A percentile compares a stretch with the other conserved stretches of the same genome.
phyloP scores from a whole-genome alignment of 2,888 invertebrate genomes.

The Tyria jacobaeae region DNA sequence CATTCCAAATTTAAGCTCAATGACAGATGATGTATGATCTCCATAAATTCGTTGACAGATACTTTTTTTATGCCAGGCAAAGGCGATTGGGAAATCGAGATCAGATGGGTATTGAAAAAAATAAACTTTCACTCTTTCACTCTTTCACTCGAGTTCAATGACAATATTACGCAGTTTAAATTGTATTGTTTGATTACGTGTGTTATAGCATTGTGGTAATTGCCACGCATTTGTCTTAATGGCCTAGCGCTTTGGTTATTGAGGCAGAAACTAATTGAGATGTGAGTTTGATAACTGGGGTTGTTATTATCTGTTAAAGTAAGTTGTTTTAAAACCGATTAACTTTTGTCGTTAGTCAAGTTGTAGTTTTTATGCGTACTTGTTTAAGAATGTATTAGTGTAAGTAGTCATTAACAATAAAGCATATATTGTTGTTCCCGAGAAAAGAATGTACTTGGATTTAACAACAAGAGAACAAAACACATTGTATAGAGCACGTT shows the following conservation, averaged over 20 bases:
- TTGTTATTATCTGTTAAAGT: constrained; percentile 20
- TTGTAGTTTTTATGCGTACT: too few species aligned
- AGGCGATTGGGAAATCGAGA: constrained; percentile 38
- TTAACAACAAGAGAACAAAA: too few species aligned
- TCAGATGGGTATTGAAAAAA: constrained; percentile 41
- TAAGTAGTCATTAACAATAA: too few species aligned
- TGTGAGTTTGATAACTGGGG: constrained; percentile 24
- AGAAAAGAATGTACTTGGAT: too few species aligned
- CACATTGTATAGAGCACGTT: too few species aligned
- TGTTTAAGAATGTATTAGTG: too few species aligned
- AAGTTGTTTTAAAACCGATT: neutral
- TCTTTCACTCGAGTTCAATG: constrained; percentile 54
- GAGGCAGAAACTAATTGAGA: constrained; percentile 37
- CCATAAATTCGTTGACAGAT: constrained; percentile 32
- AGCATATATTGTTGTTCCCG: too few species aligned
- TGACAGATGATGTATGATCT: constrained; percentile 56
- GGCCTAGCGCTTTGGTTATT: constrained; percentile 34
- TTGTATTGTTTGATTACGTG: constrained; percentile 38
- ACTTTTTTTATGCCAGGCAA: constrained; percentile 43
- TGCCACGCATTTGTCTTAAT: constrained; percentile 47
- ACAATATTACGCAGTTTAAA: constrained; percentile 42
- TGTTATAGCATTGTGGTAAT: constrained; percentile 45
- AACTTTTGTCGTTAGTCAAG: neutral
- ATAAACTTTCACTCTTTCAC: constrained; percentile 67
- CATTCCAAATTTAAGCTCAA: constrained; percentile 70